Evolutionary conservation across 1,140 invertebrate species (phyloP).

Genomic region (Ceratosolen solmsi): DNA sequence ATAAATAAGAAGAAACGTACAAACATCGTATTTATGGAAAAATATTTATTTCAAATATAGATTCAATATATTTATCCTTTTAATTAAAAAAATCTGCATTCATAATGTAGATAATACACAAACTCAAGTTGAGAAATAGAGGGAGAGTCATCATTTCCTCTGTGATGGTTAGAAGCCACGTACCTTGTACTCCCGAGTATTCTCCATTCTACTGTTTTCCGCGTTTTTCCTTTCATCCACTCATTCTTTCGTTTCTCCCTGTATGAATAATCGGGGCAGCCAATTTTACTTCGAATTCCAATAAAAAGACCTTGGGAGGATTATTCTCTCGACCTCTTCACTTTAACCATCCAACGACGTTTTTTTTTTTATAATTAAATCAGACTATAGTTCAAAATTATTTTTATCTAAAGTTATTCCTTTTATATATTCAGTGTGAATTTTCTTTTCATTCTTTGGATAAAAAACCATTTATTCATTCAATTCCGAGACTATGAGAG

Average conservation of each 20-base stretch:
- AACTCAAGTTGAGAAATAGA: background rate
- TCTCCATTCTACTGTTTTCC: too few species aligned
- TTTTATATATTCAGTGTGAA: background rate
- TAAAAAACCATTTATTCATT: background rate
- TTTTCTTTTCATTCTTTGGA: background rate
- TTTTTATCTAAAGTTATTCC: background rate
- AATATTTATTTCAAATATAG: too few species aligned
- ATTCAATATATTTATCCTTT: too few species aligned
- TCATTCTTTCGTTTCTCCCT: background rate
- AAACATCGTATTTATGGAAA: too few species aligned
- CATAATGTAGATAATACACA: background rate
- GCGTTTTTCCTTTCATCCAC: background rate
- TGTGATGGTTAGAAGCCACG: background rate
- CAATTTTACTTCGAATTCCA: slow-evolving; percentile 5
- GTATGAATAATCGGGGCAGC: background rate
- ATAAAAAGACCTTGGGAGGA: background rate
- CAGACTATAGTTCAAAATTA: background rate
- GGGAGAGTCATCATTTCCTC: background rate
- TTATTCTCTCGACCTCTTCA: background rate
- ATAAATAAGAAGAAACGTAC: too few species aligned
- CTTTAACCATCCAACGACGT: background rate
- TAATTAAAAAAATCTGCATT: background rate
- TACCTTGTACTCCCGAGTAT: too few species aligned
- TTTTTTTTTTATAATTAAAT: background rate
- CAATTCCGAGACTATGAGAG: background rate